A percentile compares a stretch with the other conserved stretches of the same genome.
Evolutionary conservation across 2,113 vertebrate genomes (phyloP).

Genomic region (Brachyistius frenatus): DNA sequence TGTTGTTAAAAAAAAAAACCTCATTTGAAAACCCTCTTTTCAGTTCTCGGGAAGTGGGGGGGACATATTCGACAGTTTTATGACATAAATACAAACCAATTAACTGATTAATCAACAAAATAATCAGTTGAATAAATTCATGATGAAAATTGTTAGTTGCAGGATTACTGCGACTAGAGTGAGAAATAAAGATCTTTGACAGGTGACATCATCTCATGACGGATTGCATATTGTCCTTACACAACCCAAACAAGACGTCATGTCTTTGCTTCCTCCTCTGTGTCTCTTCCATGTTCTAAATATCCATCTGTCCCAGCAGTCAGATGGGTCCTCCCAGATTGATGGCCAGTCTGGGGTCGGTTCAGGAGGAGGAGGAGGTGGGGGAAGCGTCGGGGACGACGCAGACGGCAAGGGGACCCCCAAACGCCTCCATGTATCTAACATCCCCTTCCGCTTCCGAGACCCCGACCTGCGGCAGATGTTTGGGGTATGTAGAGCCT

Average conservation of each 20-base stretch:
- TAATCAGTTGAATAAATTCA: constrained; percentile 18
- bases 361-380: constrained; percentile 74
- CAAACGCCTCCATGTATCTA: constrained; percentile 98
- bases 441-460: constrained; percentile 99
- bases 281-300: neutral
- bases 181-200: constrained; percentile 9
- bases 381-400: constrained; percentile 84
- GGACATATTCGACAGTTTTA: no score
- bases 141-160: neutral
- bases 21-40: no score
- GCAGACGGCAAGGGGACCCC: constrained; percentile 94
- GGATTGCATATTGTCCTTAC: constrained; percentile 1
- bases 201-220: constrained; percentile 17
- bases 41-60: no score
- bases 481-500: constrained; percentile 92
- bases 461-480: constrained; percentile 99
- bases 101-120: constrained; percentile 1
- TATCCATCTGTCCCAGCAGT: constrained; percentile 85
- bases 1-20: no score
- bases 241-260: constrained; percentile 1
- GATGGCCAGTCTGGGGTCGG: constrained; percentile 87
- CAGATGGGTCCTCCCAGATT: constrained; percentile 93
- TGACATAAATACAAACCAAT: neutral
- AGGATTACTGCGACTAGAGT: neutral
- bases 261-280: neutral